Evolutionary conservation across 2,888 invertebrate species (phyloP).

Genomic region (Drosophila kokeensis): DNA sequence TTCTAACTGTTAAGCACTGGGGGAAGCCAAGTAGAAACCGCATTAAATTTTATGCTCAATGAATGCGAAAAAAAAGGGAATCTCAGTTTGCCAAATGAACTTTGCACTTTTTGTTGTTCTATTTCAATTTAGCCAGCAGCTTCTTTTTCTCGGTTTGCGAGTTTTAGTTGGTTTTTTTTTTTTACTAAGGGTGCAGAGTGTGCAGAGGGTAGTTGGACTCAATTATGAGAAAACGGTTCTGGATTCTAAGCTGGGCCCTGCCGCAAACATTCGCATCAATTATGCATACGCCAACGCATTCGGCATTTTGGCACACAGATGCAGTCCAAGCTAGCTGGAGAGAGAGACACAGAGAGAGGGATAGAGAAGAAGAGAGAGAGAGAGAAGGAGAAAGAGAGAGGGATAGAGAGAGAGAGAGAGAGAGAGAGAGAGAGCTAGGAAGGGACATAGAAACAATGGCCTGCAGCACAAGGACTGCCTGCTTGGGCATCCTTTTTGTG

Average conservation of each 20-base stretch:
- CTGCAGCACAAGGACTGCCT: conserved; percentile 53
- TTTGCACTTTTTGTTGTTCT: conserved; percentile 42
- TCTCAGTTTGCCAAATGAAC: conserved; percentile 51
- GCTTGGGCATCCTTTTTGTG: conserved; percentile 68
- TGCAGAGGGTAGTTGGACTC: conserved; percentile 53
- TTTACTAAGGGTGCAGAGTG: conserved; percentile 1
- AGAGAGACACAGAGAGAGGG: conserved; percentile 6
- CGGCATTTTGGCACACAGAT: conserved; percentile 42
- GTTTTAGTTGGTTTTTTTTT: not conserved
- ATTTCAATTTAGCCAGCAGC: conserved; percentile 26
- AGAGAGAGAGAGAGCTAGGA: not conserved
- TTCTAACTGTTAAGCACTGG: not conserved
- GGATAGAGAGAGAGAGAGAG: not conserved
- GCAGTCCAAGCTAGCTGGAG: conserved; percentile 26
- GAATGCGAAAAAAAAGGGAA: conserved; percentile 15
- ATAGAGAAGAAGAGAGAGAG: not conserved
- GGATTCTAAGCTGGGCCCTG: conserved; percentile 61
- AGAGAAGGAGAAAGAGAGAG: not conserved
- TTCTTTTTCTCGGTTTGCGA: conserved; percentile 39
- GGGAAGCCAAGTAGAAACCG: conserved; percentile 10
- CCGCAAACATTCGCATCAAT: conserved; percentile 81
- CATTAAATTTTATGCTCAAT: conserved; percentile 45
- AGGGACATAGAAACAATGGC: conserved; percentile 46
- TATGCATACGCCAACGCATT: conserved; percentile 79
- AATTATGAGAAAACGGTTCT: conserved; percentile 73